Conservation (phyloP, 2,113 vertebrate species). For the Hyperopisus bebe region DNA sequence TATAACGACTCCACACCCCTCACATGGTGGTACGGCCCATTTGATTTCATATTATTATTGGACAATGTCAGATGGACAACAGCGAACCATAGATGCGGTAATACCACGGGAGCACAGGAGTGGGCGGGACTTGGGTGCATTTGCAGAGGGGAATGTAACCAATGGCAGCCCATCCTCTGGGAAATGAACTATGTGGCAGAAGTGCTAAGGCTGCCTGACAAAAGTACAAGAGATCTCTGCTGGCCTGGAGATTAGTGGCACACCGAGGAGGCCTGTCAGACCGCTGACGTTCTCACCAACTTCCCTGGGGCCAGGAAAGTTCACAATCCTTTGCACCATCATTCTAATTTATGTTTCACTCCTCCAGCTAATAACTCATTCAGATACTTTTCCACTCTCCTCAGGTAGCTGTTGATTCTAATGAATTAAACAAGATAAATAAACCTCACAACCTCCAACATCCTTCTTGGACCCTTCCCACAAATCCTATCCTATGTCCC, state of each 20-base stretch:
- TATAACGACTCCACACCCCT: neutral
- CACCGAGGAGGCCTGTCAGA: neutral
- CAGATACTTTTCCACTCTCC: neutral
- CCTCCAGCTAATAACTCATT: neutral
- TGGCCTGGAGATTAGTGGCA: neutral
- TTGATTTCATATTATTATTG: neutral
- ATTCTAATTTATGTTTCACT: neutral
- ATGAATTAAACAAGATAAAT: neutral
- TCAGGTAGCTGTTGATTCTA: neutral
- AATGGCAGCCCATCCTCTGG: neutral
- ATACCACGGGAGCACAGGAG: neutral
- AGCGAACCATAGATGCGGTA: neutral
- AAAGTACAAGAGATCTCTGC: neutral
- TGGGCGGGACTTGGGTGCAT: neutral
- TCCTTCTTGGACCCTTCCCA: neutral
- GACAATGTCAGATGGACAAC: neutral
- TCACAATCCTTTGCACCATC: neutral
- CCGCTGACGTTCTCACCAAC: neutral
- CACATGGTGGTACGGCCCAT: neutral
- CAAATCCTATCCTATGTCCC: neutral
- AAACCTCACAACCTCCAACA: neutral
- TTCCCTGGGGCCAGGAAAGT: neutral
- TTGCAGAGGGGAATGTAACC: neutral
- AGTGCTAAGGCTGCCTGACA: neutral
- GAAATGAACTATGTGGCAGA: neutral